Evolutionary conservation across 2,888 invertebrate genomes (phyloP), one percentile per base, ranked within the genome.

Genomic region (Pterostichus madidus): DNA sequence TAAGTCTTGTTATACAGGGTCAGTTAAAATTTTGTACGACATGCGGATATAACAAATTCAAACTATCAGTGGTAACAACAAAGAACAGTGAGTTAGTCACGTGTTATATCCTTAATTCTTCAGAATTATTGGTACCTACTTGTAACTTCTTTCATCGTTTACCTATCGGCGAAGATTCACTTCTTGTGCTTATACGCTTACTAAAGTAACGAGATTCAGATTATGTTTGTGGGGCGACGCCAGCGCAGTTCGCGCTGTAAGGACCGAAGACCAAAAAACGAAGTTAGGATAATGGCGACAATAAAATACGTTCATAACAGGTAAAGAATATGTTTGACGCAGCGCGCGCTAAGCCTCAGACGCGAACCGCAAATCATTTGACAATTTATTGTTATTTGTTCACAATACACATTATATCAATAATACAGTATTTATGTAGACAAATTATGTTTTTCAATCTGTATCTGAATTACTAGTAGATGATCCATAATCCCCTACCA

Each of bases 401-500:
- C 80, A 73, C 80, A 71, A 15, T 44, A 80, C 80, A 80, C 68
- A 80, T 44, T 44, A 68, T 80, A 80, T 71, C 79, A 79, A 79
- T 76, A 76, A 76, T 64, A 79, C 44, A 81, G 75, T 81, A 81
- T 81, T 81, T 81, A 75, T 75, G 73, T 81, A 81, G 75, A 81
- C 73, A 81, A 81, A 56, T 39, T 75, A 5, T 52, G 44, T 24
- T 13, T 11, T 53, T 77, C 68, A 83, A 10, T 83, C 77, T 31
- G 61, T 68, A 17, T 87, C 87, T n/a, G 87, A 87, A 83, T 87
- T 87, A 83, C 86, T 87, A 49, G 86, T 86, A 6, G 88, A 86
- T 64, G 84, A 87, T 49, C 88, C 87, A 85, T 89, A 89, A 86
- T 88, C 88, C 11, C 87, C 87, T 73, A 89, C 87, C 80, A 88